These are phyloP conservation scores for Furcifer pardalis DNA, from an alignment of 2,797 vertebrate genomes.

Conservation along the genomic window DNA sequence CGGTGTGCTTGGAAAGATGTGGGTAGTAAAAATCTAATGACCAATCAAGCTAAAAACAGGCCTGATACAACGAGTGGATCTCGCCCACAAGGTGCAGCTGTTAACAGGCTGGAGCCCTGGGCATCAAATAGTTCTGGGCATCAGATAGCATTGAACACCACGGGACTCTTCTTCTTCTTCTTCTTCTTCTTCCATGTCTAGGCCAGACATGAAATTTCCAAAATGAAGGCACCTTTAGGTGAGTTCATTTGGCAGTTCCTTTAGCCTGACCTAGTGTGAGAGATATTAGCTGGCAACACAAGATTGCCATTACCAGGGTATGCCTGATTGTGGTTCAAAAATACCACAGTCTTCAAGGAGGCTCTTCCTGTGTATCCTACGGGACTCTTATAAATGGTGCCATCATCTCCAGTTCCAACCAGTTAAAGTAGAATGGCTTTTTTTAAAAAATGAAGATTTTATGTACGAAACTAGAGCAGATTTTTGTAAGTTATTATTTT, in stretches of 20 bases:
- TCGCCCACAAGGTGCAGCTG: background rate
- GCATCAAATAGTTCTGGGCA: fast-evolving
- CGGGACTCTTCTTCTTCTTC: too few species aligned
- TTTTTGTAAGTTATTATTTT: background rate
- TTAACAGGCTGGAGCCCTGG: background rate
- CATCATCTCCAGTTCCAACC: background rate
- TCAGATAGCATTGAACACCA: background rate
- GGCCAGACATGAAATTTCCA: too few species aligned
- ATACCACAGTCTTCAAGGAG: too few species aligned
- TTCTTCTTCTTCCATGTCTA: too few species aligned
- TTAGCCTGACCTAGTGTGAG: too few species aligned
- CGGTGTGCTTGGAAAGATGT: background rate
- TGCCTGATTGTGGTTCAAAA: too few species aligned
- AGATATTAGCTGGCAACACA: too few species aligned
- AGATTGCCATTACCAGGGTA: too few species aligned
- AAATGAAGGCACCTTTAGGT: too few species aligned
- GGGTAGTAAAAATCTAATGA: conserved; percentile 1
- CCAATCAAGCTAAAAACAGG: background rate
- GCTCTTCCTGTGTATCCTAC: too few species aligned
- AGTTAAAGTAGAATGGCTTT: background rate
- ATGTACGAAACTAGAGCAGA: background rate
- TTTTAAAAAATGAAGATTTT: background rate
- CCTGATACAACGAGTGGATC: background rate
- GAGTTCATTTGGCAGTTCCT: too few species aligned
- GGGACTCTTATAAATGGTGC: too few species aligned